Percentiles rank a stretch among this genome's conserved stretches.
These are phyloP conservation scores for human (Homo sapiens) DNA, from an alignment of 2,113 vertebrate genomes.

Conservation along the genomic window DNA sequence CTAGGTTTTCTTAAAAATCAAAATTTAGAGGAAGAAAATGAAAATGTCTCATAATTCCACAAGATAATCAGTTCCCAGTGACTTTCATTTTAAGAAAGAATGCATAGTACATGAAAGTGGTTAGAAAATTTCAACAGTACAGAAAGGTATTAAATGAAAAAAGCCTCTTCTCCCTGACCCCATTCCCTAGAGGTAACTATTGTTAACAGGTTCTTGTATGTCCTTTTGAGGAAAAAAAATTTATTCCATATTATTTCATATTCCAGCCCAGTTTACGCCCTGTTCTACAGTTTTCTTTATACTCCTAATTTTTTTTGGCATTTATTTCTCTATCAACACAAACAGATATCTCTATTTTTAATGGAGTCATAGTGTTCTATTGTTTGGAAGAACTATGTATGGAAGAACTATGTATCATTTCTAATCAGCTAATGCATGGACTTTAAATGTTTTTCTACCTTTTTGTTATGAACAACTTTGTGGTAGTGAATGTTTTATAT, in stretches of 20 bases:
- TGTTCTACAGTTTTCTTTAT: background rate
- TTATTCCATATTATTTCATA: background rate
- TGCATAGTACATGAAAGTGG: background rate
- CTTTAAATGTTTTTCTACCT: background rate
- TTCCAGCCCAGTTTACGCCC: background rate
- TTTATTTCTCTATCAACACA: background rate
- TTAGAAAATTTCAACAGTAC: slow-evolving; percentile 20
- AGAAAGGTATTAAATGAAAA: slow-evolving; percentile 26
- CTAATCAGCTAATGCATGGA: background rate
- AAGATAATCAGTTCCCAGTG: background rate
- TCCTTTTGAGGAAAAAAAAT: background rate
- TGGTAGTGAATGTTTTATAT: background rate
- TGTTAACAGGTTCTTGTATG: background rate
- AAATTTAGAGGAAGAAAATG: background rate
- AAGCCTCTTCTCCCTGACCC: background rate
- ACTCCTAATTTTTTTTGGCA: background rate
- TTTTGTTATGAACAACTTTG: background rate
- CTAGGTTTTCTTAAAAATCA: background rate
- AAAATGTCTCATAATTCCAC: slow-evolving; percentile 35
- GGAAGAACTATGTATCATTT: background rate
- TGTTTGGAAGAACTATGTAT: background rate
- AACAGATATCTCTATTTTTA: background rate
- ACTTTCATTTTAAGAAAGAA: background rate
- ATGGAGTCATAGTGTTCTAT: background rate
- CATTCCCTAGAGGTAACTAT: background rate